Conservation (phyloP, 1,140 invertebrate species). For the Argopecten irradians region DNA sequence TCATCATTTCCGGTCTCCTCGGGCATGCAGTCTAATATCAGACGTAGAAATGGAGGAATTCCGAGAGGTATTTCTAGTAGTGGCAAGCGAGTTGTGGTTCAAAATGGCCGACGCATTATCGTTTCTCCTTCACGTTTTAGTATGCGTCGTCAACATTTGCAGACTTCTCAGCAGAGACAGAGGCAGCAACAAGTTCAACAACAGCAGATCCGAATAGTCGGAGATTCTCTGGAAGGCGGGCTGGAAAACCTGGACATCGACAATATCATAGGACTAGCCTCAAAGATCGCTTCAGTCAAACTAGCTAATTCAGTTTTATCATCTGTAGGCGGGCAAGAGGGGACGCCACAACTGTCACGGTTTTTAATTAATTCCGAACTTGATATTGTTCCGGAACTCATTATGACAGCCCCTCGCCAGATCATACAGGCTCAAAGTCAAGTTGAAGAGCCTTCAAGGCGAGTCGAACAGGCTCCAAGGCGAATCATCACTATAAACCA, state of each 20-base stretch:
- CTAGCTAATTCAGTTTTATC: neutral
- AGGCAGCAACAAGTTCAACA: neutral
- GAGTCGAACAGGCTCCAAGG: no score
- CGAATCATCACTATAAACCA: neutral
- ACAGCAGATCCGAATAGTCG: neutral
- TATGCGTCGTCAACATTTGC: neutral
- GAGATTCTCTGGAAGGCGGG: neutral
- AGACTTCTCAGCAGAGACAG: neutral
- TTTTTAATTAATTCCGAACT: neutral
- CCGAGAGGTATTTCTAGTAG: neutral
- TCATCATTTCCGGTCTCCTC: neutral
- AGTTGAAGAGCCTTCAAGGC: no score
- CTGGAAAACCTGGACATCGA: neutral
- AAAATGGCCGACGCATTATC: neutral
- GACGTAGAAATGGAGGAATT: neutral
- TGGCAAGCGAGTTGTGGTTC: neutral
- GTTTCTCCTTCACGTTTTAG: neutral
- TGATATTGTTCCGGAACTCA: neutral
- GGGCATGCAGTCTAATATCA: neutral
- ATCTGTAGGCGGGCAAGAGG: neutral
- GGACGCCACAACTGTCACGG: neutral
- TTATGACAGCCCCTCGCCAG: neutral
- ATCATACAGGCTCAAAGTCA: no score
- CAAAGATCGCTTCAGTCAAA: neutral
- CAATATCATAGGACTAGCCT: neutral